Percentiles rank a stretch among this genome's conserved stretches.
Conservation (phyloP, 1,140 invertebrate genomes). For the Telenomus remus region DNA sequence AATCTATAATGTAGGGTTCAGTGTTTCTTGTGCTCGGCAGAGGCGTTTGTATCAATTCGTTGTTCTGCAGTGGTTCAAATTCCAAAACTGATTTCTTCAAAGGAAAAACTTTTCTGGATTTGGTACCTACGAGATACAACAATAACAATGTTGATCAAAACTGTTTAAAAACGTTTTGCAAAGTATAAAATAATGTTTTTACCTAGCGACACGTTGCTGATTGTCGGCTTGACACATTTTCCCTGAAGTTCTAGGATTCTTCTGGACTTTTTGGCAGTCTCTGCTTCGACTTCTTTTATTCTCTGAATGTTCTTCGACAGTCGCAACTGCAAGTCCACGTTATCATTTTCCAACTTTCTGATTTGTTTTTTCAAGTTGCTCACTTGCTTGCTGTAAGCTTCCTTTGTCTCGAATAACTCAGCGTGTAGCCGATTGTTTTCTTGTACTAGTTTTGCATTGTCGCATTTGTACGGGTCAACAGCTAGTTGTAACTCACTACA, state of each 20-base stretch:
- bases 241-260: constrained; percentile 78
- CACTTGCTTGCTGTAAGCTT: constrained; percentile 77
- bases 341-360: constrained; percentile 77
- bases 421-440: constrained; percentile 84
- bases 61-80: constrained; percentile 63
- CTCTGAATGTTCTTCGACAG: constrained; percentile 78
- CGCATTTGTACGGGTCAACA: constrained; percentile 82
- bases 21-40: constrained; percentile 61
- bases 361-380: constrained; percentile 79
- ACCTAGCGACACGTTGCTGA: constrained; percentile 68
- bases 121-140: constrained; percentile 54
- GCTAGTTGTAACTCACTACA: constrained; percentile 77
- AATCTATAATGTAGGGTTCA: constrained; percentile 67
- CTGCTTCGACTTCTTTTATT: constrained; percentile 76
- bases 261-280: constrained; percentile 77
- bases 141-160: background rate
- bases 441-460: constrained; percentile 81
- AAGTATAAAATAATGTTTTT: constrained; percentile 1
- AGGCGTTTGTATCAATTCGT: constrained; percentile 36
- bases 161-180: too few relatives aligned
- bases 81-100: constrained; percentile 67
- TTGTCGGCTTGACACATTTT: constrained; percentile 76
- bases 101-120: constrained; percentile 68
- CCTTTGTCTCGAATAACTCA: constrained; percentile 80
- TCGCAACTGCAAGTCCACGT: constrained; percentile 77